phyloP scores from a whole-genome alignment of 2,797 vertebrate species.

The Ctenopoma kingsleyae region DNA sequence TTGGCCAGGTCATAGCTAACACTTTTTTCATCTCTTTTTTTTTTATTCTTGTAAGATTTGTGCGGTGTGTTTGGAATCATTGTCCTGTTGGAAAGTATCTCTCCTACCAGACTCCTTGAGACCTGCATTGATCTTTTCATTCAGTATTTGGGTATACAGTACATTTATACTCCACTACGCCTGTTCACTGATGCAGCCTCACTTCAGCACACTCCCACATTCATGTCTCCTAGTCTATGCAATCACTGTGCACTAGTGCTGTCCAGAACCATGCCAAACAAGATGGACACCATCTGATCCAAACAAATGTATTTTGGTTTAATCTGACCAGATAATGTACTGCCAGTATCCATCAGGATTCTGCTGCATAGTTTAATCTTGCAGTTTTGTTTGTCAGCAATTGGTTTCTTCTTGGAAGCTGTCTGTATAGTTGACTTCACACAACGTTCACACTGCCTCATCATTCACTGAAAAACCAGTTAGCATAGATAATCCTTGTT shows the following conservation, averaged over 20 bases:
- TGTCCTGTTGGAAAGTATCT: not conserved
- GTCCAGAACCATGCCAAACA: not conserved
- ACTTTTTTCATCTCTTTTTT: not conserved
- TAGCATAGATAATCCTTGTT: not conserved
- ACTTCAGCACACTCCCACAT: not conserved
- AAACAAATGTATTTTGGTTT: not conserved
- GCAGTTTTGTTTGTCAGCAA: not conserved
- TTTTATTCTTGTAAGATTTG: not conserved
- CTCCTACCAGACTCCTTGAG: too few species aligned
- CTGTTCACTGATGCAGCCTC: not conserved
- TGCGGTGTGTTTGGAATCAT: not conserved
- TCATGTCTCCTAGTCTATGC: not conserved
- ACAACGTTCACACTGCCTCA: not conserved
- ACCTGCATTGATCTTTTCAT: not conserved
- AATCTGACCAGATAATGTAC: not conserved
- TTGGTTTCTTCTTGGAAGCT: not conserved
- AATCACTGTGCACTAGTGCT: not conserved
- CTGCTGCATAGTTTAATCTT: not conserved
- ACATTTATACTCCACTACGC: too few species aligned
- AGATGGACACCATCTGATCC: not conserved
- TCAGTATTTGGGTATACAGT: not conserved
- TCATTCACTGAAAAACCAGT: not conserved
- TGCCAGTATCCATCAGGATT: not conserved
- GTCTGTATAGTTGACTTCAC: not conserved
- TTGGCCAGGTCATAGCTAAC: not conserved